Evolutionary conservation across 2,888 invertebrate genomes (phyloP), one percentile per base, ranked within the genome.

Genomic region (Quadroppia sp.): DNA sequence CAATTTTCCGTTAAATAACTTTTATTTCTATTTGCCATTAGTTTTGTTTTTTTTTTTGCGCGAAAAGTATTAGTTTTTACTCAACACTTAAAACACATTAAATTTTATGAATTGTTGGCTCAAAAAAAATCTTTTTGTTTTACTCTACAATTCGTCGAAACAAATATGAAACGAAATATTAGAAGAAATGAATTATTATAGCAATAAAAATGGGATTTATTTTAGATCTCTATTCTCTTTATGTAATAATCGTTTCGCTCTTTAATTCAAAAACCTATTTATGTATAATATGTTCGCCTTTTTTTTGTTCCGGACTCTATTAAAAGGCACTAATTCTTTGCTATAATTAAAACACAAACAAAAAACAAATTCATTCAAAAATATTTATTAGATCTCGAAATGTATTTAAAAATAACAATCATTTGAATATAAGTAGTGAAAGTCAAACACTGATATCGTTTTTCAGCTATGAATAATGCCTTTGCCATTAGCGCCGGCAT

Each of bases 1-100:
- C 42, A 36, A 69, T 32, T 42, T 40, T 69, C 67, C 45, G 23
- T n/a, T 69, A 25, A 69, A 69, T 42, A 42, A 45, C 45, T 40
- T 59, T n/a, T 17, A 42, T 69, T 56, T n/a, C 20, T 48, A 48
- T 48, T 48, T 20, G n/a, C 20, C n/a, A 2, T 59, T 59, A 59
- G 15, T 59, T 59, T 28, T 17, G 20, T 64, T 64, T 42, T 17
- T 45, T 40, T 28, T 11, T 2, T 15, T 45, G 6, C 11, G 15
- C 11, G n/a, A 45, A 15, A 45, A 13, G 17, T 45, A 45, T 45
- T 45, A 15, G 17, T 45, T 45, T 45, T 45, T 15, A 15, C 28
- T 56, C 56, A 56, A 28, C 56, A 13, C 28, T 56, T 56, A 56
- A 56, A 23, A 56, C 28, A 56, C 56, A 56, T 56, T 56, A 56